Conservation (phyloP, 1,140 invertebrate species). For the Apis florea region DNA sequence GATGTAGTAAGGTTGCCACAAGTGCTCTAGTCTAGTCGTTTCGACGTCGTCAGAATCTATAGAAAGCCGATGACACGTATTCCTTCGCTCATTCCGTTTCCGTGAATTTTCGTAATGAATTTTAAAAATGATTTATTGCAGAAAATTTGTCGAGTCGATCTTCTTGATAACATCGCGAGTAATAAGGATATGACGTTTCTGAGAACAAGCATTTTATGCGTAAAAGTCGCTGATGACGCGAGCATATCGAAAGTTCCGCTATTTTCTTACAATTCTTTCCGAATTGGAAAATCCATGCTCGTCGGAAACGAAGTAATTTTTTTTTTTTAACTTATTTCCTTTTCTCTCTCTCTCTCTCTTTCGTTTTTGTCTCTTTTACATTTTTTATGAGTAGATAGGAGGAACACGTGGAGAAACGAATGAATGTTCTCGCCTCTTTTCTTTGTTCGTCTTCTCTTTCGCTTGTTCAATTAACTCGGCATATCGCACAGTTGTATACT, state of each 20-base stretch:
- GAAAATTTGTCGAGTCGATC: background rate
- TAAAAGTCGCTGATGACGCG: background rate
- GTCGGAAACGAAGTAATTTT: background rate
- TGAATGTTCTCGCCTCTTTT: background rate
- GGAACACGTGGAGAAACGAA: background rate
- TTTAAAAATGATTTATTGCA: background rate
- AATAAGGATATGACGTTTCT: background rate
- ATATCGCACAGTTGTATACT: background rate
- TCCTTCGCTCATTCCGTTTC: too few species aligned
- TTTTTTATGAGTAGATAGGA: too few species aligned
- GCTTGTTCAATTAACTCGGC: background rate
- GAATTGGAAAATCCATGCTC: too few species aligned
- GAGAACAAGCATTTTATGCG: background rate
- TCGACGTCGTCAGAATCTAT: background rate
- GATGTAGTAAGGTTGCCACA: conserved; percentile 3
- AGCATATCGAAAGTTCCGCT: background rate
- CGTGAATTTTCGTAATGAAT: background rate
- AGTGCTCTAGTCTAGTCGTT: background rate
- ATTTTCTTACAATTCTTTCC: conserved; percentile 13
- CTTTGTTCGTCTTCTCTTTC: background rate
- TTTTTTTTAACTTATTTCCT: background rate
- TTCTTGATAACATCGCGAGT: background rate
- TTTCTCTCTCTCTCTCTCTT: background rate
- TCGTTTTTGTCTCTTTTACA: background rate
- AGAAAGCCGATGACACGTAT: background rate